A percentile compares a stretch with the other conserved stretches of the same genome.
Conservation (phyloP, 2,113 vertebrate genomes). For the Nycticorax nycticorax region DNA sequence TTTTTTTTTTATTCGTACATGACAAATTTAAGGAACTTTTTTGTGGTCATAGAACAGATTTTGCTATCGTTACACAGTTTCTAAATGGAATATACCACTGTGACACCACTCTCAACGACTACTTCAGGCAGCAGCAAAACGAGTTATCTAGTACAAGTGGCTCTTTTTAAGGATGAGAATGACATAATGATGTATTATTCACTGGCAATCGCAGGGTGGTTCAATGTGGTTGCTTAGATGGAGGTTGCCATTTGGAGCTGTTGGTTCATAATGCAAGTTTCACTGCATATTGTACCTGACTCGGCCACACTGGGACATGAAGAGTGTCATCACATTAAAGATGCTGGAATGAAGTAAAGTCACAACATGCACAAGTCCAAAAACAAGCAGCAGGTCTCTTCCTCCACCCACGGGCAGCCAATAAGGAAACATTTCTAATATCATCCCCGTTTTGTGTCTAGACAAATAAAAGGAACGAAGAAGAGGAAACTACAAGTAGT, state of each 20-base stretch:
- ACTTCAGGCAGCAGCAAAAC: slow-evolving; percentile 57
- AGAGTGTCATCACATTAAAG: slow-evolving; percentile 57
- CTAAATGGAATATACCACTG: slow-evolving; percentile 41
- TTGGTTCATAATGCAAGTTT: slow-evolving; percentile 53
- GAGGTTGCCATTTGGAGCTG: slow-evolving; percentile 48
- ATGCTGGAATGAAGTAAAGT: slow-evolving; percentile 67
- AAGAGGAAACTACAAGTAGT: slow-evolving; percentile 65
- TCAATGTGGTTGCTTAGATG: slow-evolving; percentile 54
- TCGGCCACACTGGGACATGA: slow-evolving; percentile 62
- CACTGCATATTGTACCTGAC: slow-evolving; percentile 62
- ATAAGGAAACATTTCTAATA: slow-evolving; percentile 67
- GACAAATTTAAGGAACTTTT: slow-evolving; percentile 45
- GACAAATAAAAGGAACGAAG: slow-evolving; percentile 56
- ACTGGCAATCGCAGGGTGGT: slow-evolving; percentile 42
- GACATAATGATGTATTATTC: slow-evolving; percentile 42
- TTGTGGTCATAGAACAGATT: background rate
- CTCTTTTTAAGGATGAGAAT: slow-evolving; percentile 52
- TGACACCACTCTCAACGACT: slow-evolving; percentile 49
- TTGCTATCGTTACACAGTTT: slow-evolving; percentile 6
- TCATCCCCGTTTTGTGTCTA: slow-evolving; percentile 66
- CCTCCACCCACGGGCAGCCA: slow-evolving; percentile 59
- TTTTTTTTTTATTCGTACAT: slow-evolving; percentile 14
- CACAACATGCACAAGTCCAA: slow-evolving; percentile 70
- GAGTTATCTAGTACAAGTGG: slow-evolving; percentile 6
- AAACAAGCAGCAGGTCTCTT: slow-evolving; percentile 64